Evolutionary conservation across 2,888 invertebrate genomes (phyloP), one percentile per base, ranked within the genome.

Genomic region (Mylabris sibirica): DNA sequence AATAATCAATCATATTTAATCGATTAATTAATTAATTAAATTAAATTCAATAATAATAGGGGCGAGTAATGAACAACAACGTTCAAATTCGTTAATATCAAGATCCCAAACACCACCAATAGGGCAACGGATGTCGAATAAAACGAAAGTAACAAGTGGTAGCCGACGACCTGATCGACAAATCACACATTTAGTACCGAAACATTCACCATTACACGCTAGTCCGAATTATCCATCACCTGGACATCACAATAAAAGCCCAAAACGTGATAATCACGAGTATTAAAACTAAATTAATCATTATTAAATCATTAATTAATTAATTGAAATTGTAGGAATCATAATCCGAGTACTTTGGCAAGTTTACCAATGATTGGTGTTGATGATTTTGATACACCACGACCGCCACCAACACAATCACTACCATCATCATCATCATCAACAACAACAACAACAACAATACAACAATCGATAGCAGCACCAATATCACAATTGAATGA

Each of bases 341-440:
- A 26, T 8, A 86, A 89, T 60, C 90, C 90, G 83, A 91, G 92
- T 74, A 90, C 92, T 9, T 86, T 92, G 73, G 93, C 93, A 74
- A 93, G 85, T 76, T 76, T 86, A 73, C 93, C 93, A 6, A 90
- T 93, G 90, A 92, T 93, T 74, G 91, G 92, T 59, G 85, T 91
- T 69, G 92, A 92, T 80, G 92, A 92, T 76, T 83, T 81, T 69
- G 72, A 78, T 6, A 78, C 81, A 78, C 86, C 71, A 71, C 82
- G 72, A 53, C 73, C 74, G 34, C 70, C 73, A 22, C 69, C 70
- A n/a, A 69, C 72, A 14, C 68, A n/a, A n/a, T n/a, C n/a, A n/a
- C n/a, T n/a, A n/a, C n/a, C n/a, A n/a, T n/a, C n/a, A n/a, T n/a
- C n/a, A n/a, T n/a, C n/a, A n/a, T n/a, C 64, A 5, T 17, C 44